phyloP scores from a whole-genome alignment of 1,140 invertebrate species.

The Adelges cooleyi region DNA sequence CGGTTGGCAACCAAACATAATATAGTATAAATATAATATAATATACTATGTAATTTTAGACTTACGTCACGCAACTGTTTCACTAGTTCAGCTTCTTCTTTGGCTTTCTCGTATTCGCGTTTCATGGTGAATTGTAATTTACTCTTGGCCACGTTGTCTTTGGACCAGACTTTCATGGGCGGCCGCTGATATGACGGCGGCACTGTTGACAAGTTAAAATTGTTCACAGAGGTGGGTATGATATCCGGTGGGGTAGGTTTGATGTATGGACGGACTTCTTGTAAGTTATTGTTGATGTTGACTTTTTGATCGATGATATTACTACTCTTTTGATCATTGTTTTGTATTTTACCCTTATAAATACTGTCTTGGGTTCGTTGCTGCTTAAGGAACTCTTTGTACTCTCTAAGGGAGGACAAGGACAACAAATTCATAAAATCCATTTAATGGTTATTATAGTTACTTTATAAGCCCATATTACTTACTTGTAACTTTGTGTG shows the following conservation, averaged over 20 bases:
- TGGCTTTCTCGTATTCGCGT: constrained; percentile 75
- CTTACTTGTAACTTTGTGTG: constrained; percentile 13
- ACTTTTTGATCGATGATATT: constrained; percentile 19
- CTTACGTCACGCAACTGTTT: constrained; percentile 70
- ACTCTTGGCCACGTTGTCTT: constrained; percentile 34
- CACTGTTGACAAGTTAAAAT: background rate
- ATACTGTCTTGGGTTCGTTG: constrained; percentile 65
- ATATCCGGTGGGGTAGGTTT: constrained; percentile 15
- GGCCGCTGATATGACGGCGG: background rate
- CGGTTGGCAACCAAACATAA: background rate
- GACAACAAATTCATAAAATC: background rate
- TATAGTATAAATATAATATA: background rate
- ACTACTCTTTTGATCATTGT: background rate
- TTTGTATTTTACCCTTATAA: constrained; percentile 40
- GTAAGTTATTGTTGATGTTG: background rate
- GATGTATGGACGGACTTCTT: background rate
- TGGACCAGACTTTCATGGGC: background rate
- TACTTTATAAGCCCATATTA: background rate
- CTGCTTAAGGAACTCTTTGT: constrained; percentile 73
- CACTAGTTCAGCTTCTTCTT: constrained; percentile 77
- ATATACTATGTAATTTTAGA: constrained; percentile 26
- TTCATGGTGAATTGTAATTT: constrained; percentile 86
- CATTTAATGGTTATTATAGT: background rate
- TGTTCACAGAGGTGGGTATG: background rate
- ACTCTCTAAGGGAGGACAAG: constrained; percentile 49